Conservation (phyloP, 2,888 invertebrate genomes). For the Zele albiditarsus region DNA sequence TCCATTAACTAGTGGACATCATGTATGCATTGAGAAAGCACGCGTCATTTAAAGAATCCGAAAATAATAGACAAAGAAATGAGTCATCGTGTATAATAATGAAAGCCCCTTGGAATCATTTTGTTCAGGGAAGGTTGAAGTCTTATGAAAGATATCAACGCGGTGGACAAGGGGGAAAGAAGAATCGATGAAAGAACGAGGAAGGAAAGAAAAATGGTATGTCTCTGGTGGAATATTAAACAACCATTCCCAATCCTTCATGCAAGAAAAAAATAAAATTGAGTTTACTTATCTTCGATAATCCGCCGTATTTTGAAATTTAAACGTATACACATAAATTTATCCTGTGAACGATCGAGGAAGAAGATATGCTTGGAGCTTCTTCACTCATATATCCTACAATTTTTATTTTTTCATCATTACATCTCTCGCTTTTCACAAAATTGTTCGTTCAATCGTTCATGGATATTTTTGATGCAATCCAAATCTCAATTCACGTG, state of each 20-base stretch:
- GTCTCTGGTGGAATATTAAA: neutral
- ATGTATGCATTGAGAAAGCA: too few relatives aligned
- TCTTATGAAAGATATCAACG: neutral
- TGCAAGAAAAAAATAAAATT: slow-evolving; percentile 8
- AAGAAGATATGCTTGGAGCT: neutral
- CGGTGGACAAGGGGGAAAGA: neutral
- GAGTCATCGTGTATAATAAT: neutral
- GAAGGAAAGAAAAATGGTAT: neutral
- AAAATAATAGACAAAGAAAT: neutral
- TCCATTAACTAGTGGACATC: too few relatives aligned
- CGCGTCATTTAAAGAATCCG: too few relatives aligned
- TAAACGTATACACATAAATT: slow-evolving; percentile 3
- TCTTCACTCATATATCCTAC: neutral
- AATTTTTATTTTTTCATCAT: neutral
- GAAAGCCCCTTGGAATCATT: neutral
- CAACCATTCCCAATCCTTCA: neutral
- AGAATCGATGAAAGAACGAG: neutral
- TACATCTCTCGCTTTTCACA: neutral
- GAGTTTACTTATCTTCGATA: neutral
- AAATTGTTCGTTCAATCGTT: slow-evolving; percentile 8
- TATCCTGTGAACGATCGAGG: neutral
- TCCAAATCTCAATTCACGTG: slow-evolving; percentile 16
- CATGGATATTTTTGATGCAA: slow-evolving; percentile 23
- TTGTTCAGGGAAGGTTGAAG: neutral
- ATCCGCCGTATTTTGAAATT: slow-evolving; percentile 6